Percentiles rank a stretch among this genome's conserved stretches.
Conservation (phyloP, 2,888 invertebrate species). For the Clunio marinus region DNA sequence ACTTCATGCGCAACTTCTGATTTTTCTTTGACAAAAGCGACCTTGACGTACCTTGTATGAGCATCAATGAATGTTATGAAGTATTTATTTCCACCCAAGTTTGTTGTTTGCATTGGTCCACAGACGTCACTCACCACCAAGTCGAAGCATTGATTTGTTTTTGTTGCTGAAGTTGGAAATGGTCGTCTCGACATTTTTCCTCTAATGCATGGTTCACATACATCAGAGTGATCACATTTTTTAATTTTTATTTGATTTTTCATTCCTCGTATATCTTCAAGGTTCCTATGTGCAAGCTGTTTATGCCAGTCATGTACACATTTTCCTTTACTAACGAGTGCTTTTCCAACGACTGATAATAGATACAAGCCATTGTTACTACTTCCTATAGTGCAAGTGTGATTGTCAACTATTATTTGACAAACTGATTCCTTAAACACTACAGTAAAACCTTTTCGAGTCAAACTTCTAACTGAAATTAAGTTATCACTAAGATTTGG, state of each 20-base stretch:
- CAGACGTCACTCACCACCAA: slow-evolving; percentile 47
- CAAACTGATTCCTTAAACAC: neutral
- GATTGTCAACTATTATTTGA: neutral
- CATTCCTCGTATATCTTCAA: slow-evolving; percentile 10
- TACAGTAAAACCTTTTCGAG: neutral
- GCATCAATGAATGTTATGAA: slow-evolving; percentile 48
- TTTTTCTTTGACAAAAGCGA: slow-evolving; percentile 40
- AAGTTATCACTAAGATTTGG: neutral
- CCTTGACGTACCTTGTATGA: slow-evolving; percentile 40
- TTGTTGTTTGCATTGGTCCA: slow-evolving; percentile 46
- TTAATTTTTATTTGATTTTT: neutral
- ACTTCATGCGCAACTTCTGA: slow-evolving; percentile 41
- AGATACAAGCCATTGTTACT: neutral
- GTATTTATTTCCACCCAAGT: slow-evolving; percentile 45
- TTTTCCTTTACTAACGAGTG: neutral
- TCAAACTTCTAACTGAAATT: neutral
- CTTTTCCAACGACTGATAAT: neutral
- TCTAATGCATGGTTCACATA: slow-evolving; percentile 42
- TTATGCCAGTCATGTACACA: slow-evolving; percentile 23
- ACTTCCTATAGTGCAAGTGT: neutral
- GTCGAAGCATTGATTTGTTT: slow-evolving; percentile 43
- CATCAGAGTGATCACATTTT: slow-evolving; percentile 25
- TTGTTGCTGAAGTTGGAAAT: slow-evolving; percentile 41
- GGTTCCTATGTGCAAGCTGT: neutral
- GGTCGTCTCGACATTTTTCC: slow-evolving; percentile 42